A percentile compares a stretch with the other conserved stretches of the same genome.
Conservation (phyloP, 92 coral and sea anemone species). For the Pocillopora grandis region DNA sequence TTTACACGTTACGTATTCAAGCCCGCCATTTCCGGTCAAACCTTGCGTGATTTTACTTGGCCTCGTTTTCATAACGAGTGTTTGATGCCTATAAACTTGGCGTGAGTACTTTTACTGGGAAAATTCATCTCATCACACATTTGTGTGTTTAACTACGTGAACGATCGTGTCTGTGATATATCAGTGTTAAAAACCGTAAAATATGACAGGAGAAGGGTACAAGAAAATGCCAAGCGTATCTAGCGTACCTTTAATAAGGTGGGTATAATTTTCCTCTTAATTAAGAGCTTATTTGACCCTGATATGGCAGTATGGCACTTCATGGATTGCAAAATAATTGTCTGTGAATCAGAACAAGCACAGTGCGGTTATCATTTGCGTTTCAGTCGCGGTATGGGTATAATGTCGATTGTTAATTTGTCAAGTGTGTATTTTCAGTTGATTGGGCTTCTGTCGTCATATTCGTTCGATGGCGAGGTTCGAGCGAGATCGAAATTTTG, state of each 20-base stretch:
- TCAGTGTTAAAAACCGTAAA: not conserved
- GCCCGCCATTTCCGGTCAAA: conserved; percentile 1
- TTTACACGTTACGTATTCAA: not conserved
- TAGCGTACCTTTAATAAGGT: conserved; percentile 59
- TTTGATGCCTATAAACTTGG: not conserved
- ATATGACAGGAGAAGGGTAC: conserved; percentile 42
- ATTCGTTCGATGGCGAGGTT: too few species aligned
- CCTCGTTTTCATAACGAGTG: conserved; percentile 39
- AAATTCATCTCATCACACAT: not conserved
- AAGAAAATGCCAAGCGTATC: conserved; percentile 31
- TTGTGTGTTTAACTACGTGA: not conserved
- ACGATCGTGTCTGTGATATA: not conserved
- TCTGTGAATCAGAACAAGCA: too few species aligned
- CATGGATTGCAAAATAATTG: not conserved
- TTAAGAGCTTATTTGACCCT: not conserved
- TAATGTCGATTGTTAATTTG: too few species aligned
- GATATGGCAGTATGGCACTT: not conserved
- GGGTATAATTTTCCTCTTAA: conserved; percentile 1
- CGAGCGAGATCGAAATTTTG: too few species aligned
- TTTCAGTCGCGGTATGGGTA: too few species aligned
- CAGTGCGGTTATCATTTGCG: too few species aligned
- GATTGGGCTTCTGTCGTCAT: too few species aligned
- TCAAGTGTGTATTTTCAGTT: too few species aligned
- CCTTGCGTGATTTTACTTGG: conserved; percentile 10
- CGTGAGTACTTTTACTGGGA: conserved; percentile 45